Base-by-base conservation (phyloP, 2,113 vertebrate species). In the Oncorhynchus nerka region DNA sequence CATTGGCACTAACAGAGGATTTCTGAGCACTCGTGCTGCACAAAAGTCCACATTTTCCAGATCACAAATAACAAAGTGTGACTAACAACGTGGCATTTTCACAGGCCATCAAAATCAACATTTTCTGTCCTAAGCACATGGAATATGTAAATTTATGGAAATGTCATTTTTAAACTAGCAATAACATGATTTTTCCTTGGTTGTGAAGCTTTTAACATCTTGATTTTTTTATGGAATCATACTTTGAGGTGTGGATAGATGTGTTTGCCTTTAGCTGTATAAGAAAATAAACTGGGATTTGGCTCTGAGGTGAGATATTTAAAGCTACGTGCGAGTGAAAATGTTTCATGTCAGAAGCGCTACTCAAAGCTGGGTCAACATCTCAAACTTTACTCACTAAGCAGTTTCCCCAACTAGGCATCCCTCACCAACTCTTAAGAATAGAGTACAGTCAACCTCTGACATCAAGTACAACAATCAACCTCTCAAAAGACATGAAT, bases 191-290 rank as follows among this genome's bases (percentile, higher is more conserved):
- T 19, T 15, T 55, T 55, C 51, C 51, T 55, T 55, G 12, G 51
- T 4, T 55, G 16, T 55, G 12, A 55, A 19, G 12, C 78, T 82
- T 78, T 70, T 86, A 12, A 81, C 82, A 81, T 82, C 84, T 79
- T 65, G 64, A 12, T 16, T 80, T 83, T 83, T 75, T 83, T 79
- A 82, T 83, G 77, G 83, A 55, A 83, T 76, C 73, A 76, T 79
- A 79, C 80, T 81, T 85, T 77, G 76, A 75, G 73, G 76, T 55
- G 67, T 64, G 48, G 79, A 86, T 86, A 74, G 78, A 84, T 87
- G 55, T 64, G 20, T 62, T 12, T 0, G 49, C 49, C 24, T 16
- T 24, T 13, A 20, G 62, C 48, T 81, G 72, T 66, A 57, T 68
- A 13, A 59, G 66, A 86, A 83, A 83, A 68, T 45, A 84, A 75